Conservation (phyloP, 2,797 vertebrate genomes). For the Tiaroga cobitis region DNA sequence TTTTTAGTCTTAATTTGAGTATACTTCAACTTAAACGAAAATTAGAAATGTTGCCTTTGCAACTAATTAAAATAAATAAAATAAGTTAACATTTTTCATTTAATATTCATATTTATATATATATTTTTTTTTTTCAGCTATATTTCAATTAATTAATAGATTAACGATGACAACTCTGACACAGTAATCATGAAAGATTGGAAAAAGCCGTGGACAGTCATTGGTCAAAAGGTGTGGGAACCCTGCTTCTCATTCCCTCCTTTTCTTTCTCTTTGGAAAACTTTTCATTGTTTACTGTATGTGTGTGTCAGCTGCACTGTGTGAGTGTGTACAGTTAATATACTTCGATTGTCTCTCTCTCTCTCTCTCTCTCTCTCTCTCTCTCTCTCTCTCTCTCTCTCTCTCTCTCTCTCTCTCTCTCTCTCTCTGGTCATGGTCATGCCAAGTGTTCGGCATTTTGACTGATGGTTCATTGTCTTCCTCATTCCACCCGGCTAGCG, state of each 20-base stretch:
- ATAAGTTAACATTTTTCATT: not conserved
- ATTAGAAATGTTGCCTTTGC: not conserved
- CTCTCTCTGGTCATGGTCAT: not conserved
- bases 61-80: not conserved
- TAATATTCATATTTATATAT: not conserved
- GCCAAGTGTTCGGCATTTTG: conserved; percentile 23
- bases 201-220: not conserved
- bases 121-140: not conserved
- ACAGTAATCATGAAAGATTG: not conserved
- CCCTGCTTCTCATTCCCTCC: conserved; percentile 27
- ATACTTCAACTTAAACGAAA: not conserved
- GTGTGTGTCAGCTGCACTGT: conserved; percentile 12
- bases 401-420: not conserved
- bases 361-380: too few species aligned
- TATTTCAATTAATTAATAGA: too few species aligned
- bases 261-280: conserved; percentile 48
- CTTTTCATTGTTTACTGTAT: not conserved
- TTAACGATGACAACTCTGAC: not conserved
- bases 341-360: not conserved
- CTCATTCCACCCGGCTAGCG: conserved; percentile 18
- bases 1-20: not conserved
- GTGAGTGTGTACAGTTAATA: conserved; percentile 7
- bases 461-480: conserved; percentile 38
- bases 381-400: not conserved
- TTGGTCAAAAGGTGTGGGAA: conserved; percentile 45